A percentile compares a stretch with the other conserved stretches of the same genome.
Conservation (phyloP, 2,797 vertebrate species). For the Pteronotus mesoamericanus region DNA sequence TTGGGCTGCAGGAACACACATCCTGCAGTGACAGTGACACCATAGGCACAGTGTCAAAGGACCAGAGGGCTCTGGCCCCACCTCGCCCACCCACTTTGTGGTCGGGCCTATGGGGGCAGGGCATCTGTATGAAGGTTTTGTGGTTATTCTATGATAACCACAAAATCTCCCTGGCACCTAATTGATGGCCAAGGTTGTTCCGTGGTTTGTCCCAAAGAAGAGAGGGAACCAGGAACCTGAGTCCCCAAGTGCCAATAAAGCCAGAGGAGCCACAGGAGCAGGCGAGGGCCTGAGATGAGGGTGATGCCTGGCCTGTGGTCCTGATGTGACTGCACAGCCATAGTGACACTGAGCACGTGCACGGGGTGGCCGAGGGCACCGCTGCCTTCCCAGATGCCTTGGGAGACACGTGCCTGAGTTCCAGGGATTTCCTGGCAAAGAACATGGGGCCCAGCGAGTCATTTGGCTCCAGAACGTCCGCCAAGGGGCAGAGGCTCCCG, state of each 20-base stretch:
- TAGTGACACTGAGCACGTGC: background rate
- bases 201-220: background rate
- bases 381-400: background rate
- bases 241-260: background rate
- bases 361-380: background rate
- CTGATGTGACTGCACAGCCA: background rate
- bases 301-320: background rate
- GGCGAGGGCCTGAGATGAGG: background rate
- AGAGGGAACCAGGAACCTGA: background rate
- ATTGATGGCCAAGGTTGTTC: background rate
- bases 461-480: background rate
- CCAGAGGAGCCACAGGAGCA: background rate
- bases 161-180: background rate
- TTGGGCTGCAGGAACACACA: background rate
- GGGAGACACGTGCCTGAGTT: background rate
- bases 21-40: background rate
- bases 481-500: background rate
- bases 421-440: background rate
- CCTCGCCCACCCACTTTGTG: background rate
- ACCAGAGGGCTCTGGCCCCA: background rate
- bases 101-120: background rate
- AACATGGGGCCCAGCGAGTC: background rate
- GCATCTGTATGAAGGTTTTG: background rate
- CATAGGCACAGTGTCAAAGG: background rate
- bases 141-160: background rate